Evolutionary conservation across 2,888 invertebrate species (phyloP), one percentile per base, ranked within the genome.

Genomic region (Eudemis profundana): DNA sequence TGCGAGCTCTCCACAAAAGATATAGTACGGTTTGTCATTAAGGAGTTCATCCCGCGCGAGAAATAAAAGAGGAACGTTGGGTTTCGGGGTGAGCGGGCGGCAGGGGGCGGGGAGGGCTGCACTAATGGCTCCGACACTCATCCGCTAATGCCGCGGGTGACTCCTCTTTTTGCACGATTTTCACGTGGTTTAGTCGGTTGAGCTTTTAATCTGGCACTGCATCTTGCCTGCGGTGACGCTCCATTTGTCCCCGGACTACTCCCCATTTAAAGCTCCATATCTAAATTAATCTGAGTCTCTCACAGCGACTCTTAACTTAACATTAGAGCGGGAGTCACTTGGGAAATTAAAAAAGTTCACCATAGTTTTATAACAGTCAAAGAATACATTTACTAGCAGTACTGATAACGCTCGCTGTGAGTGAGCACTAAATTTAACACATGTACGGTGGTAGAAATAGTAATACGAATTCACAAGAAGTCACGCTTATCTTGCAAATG

Each of bases 21-120:
- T 91, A 92, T 91, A 92, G 91, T 91, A 91, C 90, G 91, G 91
- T 92, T 91, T 92, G 91, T 91, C 91, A 91, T 92, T 91, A 92
- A 92, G 91, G 91, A 92, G 91, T 92, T 92, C 91, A 92, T 91
- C 90, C 90, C 89, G 89, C 89, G 89, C 90, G 89, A 89, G 91
- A 91, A 92, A 91, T 91, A 91, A 92, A 92, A 92, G 91, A 90
- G 90, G 89, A 86, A 86, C 85, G 85, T 79, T 76, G 86, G 84
- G 81, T 83, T 84, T 84, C 78, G 79, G 84, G 83, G 82, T 77
- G 81, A 82, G 72, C 74, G 79, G 79, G 78, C 69, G 72, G 65
- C 74, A 65, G 72, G 73, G 69, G 63, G 72, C 61, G 73, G 72
- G 78, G 75, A 80, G 81, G 82, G 82, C 83, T 74, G 84, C 90